Base-by-base conservation (phyloP, 2,888 invertebrate species). In the Trissolcus japonicus region DNA sequence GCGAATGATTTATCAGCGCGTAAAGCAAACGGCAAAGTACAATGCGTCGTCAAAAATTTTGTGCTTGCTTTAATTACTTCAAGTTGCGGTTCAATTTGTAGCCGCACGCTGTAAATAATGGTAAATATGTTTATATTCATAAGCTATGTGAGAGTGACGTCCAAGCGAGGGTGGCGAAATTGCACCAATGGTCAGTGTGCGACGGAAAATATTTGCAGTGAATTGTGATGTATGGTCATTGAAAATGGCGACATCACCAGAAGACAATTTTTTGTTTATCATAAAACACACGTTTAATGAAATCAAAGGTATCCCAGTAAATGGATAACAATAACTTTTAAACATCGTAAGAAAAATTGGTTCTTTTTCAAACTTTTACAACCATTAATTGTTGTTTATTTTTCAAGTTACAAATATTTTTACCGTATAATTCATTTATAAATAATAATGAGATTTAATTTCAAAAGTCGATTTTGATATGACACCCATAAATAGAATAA, bases 41-140 rank as follows among this genome's bases (percentile, higher is more conserved):
- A 72, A 72, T 59, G 59, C 65, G 59, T 65, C 71, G 46, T 60
- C 65, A 41, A 11, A 11, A 72, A 65, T 71, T 62, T 71, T 65
- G 53, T 43, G 65, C 1, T 11, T 9, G 35, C 57, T 35, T 65
- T 72, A 65, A 72, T 72, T 72, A 72, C 59, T 72, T 59, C 59
- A 59, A 53, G 48, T 54, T 65, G 59, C 17, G 13, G 21, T 48
- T 72, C 29, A 59, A 59, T 63, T 72, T 65, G 35, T 11, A 11
- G 35, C 6, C 35, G 11, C 35, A 65, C 65, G 59, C 11, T 51
- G 13, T 51, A 19, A 19, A 17, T 19, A 17, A 13, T 51, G 17
- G 9, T 17, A 9, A 16, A n/a, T n/a, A 46, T 46, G 14, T 46
- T 16, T 46, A 35, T 35, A 16, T 46, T 46, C 46, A 46, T 46